A percentile compares a stretch with the other conserved stretches of the same genome.
Conservation (phyloP, 1,140 invertebrate species). For the Anastrepha ludens region DNA sequence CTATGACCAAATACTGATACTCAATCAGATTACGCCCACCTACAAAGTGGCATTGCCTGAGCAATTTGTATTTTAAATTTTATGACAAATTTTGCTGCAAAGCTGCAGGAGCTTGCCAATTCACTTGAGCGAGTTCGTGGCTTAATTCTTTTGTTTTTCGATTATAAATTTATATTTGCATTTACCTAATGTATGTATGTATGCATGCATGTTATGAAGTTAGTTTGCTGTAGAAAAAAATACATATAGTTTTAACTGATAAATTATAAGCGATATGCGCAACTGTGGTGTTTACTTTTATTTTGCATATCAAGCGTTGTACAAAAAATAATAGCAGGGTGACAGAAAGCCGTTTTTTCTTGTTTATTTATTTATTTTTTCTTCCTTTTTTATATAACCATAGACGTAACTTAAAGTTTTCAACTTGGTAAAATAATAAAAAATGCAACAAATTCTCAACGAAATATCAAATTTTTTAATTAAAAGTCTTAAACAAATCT, state of each 20-base stretch:
- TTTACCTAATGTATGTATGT: neutral
- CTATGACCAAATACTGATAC: neutral
- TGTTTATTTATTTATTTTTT: too few relatives aligned
- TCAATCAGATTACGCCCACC: constrained; percentile 12
- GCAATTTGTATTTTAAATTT: neutral
- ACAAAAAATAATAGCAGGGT: too few relatives aligned
- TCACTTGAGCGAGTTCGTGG: neutral
- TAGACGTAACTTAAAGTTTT: too few relatives aligned
- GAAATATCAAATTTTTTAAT: too few relatives aligned
- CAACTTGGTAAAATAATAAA: too few relatives aligned
- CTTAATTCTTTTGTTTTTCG: neutral
- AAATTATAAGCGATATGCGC: neutral
- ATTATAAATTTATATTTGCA: neutral
- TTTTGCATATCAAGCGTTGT: too few relatives aligned
- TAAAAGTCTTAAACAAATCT: too few relatives aligned
- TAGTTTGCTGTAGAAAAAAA: neutral
- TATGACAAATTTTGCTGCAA: neutral
- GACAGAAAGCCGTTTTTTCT: too few relatives aligned
- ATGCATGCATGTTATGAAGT: neutral
- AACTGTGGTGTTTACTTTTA: too few relatives aligned
- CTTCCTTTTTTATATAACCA: too few relatives aligned
- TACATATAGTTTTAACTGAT: neutral
- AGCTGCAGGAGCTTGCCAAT: neutral
- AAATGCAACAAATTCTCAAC: too few relatives aligned
- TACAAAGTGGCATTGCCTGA: neutral